Conservation (phyloP, 1,140 invertebrate species). For the Neodiprion virginianus region DNA sequence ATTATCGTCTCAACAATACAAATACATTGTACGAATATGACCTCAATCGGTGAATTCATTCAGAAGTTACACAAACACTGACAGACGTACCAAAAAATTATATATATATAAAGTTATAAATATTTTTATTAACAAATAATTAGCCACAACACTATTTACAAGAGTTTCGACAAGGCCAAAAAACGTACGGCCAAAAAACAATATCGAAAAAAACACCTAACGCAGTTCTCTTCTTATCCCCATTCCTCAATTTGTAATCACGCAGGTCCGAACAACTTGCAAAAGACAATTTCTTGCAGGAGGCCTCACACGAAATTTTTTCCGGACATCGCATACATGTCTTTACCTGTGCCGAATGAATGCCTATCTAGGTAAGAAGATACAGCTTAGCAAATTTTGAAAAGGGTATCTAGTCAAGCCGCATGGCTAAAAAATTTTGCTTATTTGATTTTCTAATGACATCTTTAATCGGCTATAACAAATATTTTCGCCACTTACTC, state of each 20-base stretch:
- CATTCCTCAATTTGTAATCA: background rate
- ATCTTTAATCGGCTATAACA: too few species aligned
- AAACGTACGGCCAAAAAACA: conserved; percentile 2
- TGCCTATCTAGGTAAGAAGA: too few species aligned
- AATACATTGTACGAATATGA: too few species aligned
- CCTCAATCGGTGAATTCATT: too few species aligned
- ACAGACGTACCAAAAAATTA: background rate
- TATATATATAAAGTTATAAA: background rate
- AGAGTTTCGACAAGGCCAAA: background rate
- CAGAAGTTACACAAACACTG: too few species aligned
- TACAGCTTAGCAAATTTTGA: too few species aligned
- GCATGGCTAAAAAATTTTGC: too few species aligned
- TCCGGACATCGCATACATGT: background rate
- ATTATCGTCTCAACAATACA: too few species aligned
- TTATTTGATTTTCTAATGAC: too few species aligned
- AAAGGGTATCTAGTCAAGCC: too few species aligned
- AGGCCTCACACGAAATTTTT: background rate
- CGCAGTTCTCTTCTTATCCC: background rate
- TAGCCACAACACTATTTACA: background rate
- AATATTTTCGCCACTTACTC: too few species aligned
- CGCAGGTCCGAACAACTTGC: background rate
- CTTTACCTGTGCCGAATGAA: background rate
- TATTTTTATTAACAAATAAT: background rate
- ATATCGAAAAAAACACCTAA: background rate
- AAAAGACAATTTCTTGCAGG: background rate